Evolutionary conservation across 1,140 invertebrate genomes (phyloP).

Genomic region (Hycleus cichorii): DNA sequence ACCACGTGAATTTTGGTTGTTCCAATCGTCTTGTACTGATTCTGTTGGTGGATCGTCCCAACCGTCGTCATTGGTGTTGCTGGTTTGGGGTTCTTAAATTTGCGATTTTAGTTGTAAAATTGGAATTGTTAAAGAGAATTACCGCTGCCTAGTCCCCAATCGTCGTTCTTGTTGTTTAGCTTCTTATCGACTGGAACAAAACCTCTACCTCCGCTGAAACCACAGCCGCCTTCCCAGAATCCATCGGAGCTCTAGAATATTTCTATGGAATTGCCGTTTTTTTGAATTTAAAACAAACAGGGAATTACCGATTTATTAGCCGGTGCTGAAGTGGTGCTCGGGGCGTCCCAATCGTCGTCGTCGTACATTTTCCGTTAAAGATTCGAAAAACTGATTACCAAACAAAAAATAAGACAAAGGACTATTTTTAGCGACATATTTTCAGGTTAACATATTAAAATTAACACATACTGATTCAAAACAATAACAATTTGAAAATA

Average conservation of each 20-base stretch:
- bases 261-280: background rate
- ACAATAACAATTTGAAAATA: too few species aligned
- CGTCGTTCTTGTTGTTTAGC: background rate
- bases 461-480: too few species aligned
- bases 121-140: background rate
- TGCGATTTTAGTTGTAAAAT: too few species aligned
- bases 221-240: slow-evolving; percentile 25
- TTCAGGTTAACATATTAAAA: background rate
- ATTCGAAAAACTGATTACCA: background rate
- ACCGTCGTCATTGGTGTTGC: slow-evolving; percentile 3
- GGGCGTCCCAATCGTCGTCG: slow-evolving; percentile 6
- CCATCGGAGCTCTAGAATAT: slow-evolving; percentile 6
- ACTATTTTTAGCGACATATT: background rate
- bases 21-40: slow-evolving; percentile 6
- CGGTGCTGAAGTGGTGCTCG: background rate
- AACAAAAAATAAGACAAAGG: background rate
- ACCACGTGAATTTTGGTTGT: slow-evolving; percentile 7
- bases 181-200: slow-evolving; percentile 20
- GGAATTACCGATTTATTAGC: background rate
- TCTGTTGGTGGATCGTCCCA: slow-evolving; percentile 12
- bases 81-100: background rate
- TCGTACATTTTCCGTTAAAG: slow-evolving; percentile 1
- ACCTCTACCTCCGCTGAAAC: slow-evolving; percentile 28
- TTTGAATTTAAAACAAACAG: too few species aligned
- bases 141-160: slow-evolving; percentile 10